Conservation (phyloP, 2,113 vertebrate species). For the Rhagologus leucostigma region DNA sequence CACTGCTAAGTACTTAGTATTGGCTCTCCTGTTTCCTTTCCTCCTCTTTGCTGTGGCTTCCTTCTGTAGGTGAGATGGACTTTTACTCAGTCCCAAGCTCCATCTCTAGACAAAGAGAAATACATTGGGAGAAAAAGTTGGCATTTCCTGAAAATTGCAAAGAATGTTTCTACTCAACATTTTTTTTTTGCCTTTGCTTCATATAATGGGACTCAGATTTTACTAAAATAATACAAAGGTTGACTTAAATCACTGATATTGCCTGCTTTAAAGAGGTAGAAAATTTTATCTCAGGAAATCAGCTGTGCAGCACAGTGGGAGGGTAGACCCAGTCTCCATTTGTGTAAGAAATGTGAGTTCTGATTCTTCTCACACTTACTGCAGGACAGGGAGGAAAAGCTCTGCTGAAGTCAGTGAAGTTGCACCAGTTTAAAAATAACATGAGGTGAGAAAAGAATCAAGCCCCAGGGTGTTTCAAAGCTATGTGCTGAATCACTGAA, state of each 20-base stretch:
- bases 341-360: not conserved
- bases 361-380: not conserved
- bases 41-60: not conserved
- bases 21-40: not conserved
- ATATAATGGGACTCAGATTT: not conserved
- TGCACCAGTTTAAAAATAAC: slow-evolving; percentile 54
- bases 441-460: slow-evolving; percentile 30
- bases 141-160: not conserved
- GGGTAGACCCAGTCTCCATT: not conserved
- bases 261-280: not conserved
- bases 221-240: not conserved
- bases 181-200: not conserved
- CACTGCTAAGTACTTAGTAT: not conserved
- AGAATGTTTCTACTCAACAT: not conserved
- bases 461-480: slow-evolving; percentile 42
- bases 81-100: not conserved
- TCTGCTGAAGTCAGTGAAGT: slow-evolving; percentile 19
- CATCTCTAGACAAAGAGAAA: not conserved
- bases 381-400: not conserved
- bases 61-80: not conserved
- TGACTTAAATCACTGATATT: not conserved
- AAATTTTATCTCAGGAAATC: not conserved
- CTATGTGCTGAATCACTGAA: slow-evolving; percentile 47
- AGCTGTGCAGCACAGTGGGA: not conserved
- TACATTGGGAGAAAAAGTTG: not conserved